phyloP scores from a whole-genome alignment of 2,888 invertebrate species.

The Lasioglossum vierecki region DNA sequence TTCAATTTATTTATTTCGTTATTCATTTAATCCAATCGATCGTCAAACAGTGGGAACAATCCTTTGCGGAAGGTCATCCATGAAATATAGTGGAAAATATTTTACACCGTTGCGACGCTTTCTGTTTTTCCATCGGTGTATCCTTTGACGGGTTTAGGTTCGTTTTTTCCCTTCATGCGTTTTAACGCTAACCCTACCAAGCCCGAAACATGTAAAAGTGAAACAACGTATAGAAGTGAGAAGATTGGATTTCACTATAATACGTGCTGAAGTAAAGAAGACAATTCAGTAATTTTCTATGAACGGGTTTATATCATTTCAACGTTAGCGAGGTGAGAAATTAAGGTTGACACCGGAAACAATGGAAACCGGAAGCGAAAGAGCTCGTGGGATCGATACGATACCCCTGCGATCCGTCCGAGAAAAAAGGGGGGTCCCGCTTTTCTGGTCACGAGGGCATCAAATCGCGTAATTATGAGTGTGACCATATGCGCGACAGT shows the following conservation, averaged over 20 bases:
- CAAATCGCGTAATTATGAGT: background rate
- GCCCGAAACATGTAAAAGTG: too few relatives aligned
- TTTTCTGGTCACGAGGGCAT: background rate
- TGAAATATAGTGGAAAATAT: background rate
- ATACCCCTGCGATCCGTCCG: background rate
- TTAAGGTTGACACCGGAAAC: too few relatives aligned
- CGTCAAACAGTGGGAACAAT: background rate
- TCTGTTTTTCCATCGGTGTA: background rate
- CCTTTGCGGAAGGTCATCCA: background rate
- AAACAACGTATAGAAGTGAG: too few relatives aligned
- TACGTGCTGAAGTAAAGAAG: too few relatives aligned
- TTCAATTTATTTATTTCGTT: background rate
- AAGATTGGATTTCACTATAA: too few relatives aligned
- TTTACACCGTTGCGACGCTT: background rate
- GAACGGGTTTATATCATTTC: too few relatives aligned
- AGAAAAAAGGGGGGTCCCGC: background rate
- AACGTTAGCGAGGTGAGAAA: too few relatives aligned
- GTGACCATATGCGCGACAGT: background rate
- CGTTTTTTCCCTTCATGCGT: background rate
- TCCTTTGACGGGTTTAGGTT: background rate
- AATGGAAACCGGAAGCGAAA: background rate
- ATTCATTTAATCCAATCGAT: background rate
- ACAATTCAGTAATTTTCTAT: too few relatives aligned
- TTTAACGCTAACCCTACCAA: too few relatives aligned
- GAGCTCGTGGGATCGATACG: background rate